Evolutionary conservation across 2,113 vertebrate species (phyloP), one percentile per base, ranked within the genome.

Genomic region (Megaptera novaeangliae): DNA sequence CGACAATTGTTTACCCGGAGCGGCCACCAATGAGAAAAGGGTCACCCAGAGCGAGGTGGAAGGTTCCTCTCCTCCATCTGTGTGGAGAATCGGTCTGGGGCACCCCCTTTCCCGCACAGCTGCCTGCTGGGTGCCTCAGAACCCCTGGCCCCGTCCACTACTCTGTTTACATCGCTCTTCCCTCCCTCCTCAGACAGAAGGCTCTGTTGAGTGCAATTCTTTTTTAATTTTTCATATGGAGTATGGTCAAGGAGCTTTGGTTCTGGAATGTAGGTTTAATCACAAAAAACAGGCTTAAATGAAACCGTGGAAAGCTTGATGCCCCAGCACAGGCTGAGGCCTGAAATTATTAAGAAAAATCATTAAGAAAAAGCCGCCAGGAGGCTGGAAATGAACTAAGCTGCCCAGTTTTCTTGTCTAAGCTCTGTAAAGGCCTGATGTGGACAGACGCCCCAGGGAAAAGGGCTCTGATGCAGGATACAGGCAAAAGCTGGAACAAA

Each of bases 221-320:
- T 97, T 97, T 96, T 72, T 95, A 96, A 96, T 94, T 96, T 97
- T 97, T 95, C 97, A 94, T 95, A 96, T 92, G 95, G 97, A 96
- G 96, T 97, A 96, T 96, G 72, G 94, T 96, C 89, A 96, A 98
- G 96, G 97, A 96, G 95, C 94, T 98, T 92, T 95, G 88, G 44
- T 94, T 80, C 87, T 95, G 80, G 85, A 97, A 98, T 97, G 94
- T 64, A 90, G 71, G 85, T 86, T 98, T 98, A 98, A 98, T 29
- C 77, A 96, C 94, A 97, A 84, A 90, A 90, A 85, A 46, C 75
- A 94, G 93, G 92, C 68, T 97, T 93, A 89, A 86, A 21, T 93
- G 80, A 97, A 69, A 92, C 49, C 5, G 2, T 17, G 78, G 63
- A 92, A 83, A 81, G 59, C 41, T 93, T 46, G 10, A 21, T 84